Base-by-base conservation (phyloP, 2,888 invertebrate species). In the Himalopsyche tibetana region DNA sequence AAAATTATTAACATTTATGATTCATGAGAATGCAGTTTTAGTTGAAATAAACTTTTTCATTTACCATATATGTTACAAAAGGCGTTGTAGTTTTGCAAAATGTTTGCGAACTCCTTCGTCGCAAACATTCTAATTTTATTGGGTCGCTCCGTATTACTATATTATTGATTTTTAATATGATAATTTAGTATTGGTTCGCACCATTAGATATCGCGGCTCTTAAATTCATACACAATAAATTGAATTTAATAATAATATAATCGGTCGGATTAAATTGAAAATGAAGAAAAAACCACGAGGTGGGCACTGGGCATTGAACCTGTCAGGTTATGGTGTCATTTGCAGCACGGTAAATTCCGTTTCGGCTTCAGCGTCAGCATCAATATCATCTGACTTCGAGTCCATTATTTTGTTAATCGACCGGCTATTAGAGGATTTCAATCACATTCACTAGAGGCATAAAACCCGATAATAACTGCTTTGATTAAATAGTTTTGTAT, bases 211-310 rank as follows among this genome's bases (percentile, higher is more conserved):
- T 63, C 63, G 28, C 63, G 19, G 63, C 28, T 63, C 28, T 28
- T 19, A 63, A 63, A 63, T 63, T 28, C 63, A 63, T 63, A 63
- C 63, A 11, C 63, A 63, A 63, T 63, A 63, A 63, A 63, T 63
- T 63, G 63, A 63, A 63, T 63, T 63, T 63, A 28, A 63, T 63
- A 63, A n/a, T 63, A 63, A 28, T 28, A 63, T 63, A 63, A 63
- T 63, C 63, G 63, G 9, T 4, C 63, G 28, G 63, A 63, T 63
- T 63, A 63, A 63, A 63, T 63, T 63, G 63, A 63, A 63, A 63
- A 63, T 63, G n/a, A 8, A 51, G n/a, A 63, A 63, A 63, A 63
- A 63, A 63, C 63, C 19, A 19, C 63, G 28, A 63, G 63, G 28
- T 63, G 63, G 63, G 19, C 63, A 63, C n/a, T 63, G 63, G 63